Percentiles rank a stretch among this genome's conserved stretches.
Evolutionary conservation across 2,113 vertebrate species (phyloP).

Genomic region (Corythoichthys intestinalis): DNA sequence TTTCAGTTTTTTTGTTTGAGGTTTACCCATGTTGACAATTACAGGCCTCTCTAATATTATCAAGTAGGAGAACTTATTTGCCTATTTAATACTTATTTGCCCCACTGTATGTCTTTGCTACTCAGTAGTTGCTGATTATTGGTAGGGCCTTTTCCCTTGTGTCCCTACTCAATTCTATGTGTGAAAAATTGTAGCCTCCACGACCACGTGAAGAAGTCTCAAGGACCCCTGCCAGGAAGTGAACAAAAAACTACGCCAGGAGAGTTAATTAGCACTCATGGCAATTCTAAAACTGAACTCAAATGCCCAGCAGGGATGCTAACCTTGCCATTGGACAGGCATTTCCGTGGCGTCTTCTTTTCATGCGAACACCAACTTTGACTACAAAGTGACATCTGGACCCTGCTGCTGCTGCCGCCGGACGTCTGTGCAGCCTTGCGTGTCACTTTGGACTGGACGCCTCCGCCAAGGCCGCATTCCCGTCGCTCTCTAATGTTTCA

Average conservation of each 20-base stretch:
- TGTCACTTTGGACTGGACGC: slow-evolving; percentile 40
- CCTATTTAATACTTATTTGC: too few relatives aligned
- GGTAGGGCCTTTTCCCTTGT: too few relatives aligned
- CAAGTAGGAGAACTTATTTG: too few relatives aligned
- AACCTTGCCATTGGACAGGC: slow-evolving; percentile 36
- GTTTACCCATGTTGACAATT: too few relatives aligned
- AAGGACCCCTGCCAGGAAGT: not conserved
- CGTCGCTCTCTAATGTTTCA: slow-evolving; percentile 59
- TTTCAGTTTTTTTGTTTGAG: too few relatives aligned
- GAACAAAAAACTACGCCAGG: not conserved
- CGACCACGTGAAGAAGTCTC: not conserved
- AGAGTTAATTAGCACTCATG: not conserved
- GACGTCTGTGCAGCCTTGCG: slow-evolving; percentile 24
- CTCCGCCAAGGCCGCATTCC: slow-evolving; percentile 66
- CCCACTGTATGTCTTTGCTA: too few relatives aligned
- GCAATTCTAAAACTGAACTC: slow-evolving; percentile 11
- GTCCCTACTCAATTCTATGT: too few relatives aligned
- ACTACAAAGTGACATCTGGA: slow-evolving; percentile 61
- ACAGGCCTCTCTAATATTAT: too few relatives aligned
- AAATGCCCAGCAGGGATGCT: slow-evolving; percentile 14
- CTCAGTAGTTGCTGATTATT: too few relatives aligned
- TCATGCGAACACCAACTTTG: slow-evolving; percentile 43
- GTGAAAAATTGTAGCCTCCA: not conserved
- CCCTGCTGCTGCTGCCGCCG: slow-evolving; percentile 31
- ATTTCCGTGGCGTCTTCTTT: slow-evolving; percentile 26